A percentile compares a stretch with the other conserved stretches of the same genome.
phyloP scores from a whole-genome alignment of 2,888 invertebrate genomes.

The Seira sanloemensis region DNA sequence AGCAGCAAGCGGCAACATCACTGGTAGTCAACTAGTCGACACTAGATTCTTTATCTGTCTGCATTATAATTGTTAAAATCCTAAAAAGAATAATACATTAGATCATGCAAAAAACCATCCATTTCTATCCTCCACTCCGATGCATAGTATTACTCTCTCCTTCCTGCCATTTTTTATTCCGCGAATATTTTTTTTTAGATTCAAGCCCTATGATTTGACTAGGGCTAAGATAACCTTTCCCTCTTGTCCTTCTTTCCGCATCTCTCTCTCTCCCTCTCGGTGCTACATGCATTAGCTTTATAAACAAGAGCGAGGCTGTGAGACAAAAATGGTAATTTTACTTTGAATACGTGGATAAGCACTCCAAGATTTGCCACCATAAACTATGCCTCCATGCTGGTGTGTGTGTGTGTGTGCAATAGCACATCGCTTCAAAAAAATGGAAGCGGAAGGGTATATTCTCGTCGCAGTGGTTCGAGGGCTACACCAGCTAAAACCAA shows the following conservation, averaged over 20 bases:
- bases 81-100: not conserved
- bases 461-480: slow-evolving; percentile 5
- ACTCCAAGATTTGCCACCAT: slow-evolving; percentile 14
- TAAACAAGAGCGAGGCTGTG: not conserved
- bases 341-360: slow-evolving; percentile 39
- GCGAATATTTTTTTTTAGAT: not conserved
- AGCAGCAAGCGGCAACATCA: slow-evolving; percentile 19
- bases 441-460: not conserved
- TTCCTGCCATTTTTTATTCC: slow-evolving; percentile 1
- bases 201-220: not conserved
- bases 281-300: not conserved
- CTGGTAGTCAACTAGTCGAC: slow-evolving; percentile 53
- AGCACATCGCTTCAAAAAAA: no score
- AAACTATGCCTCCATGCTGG: not conserved
- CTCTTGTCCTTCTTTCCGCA: slow-evolving; percentile 4
- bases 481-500: slow-evolving; percentile 50
- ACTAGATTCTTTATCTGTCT: slow-evolving; percentile 24
- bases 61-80: slow-evolving; percentile 47
- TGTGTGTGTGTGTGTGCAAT: not conserved
- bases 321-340: slow-evolving; percentile 46
- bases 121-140: not conserved
- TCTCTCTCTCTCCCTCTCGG: not conserved
- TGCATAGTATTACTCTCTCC: not conserved
- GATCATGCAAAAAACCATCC: slow-evolving; percentile 30
- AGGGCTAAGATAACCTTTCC: not conserved